Percentiles rank a stretch among this genome's conserved stretches.
phyloP scores from a whole-genome alignment of 2,797 vertebrate genomes.

The Hydrocynus forskahlii region DNA sequence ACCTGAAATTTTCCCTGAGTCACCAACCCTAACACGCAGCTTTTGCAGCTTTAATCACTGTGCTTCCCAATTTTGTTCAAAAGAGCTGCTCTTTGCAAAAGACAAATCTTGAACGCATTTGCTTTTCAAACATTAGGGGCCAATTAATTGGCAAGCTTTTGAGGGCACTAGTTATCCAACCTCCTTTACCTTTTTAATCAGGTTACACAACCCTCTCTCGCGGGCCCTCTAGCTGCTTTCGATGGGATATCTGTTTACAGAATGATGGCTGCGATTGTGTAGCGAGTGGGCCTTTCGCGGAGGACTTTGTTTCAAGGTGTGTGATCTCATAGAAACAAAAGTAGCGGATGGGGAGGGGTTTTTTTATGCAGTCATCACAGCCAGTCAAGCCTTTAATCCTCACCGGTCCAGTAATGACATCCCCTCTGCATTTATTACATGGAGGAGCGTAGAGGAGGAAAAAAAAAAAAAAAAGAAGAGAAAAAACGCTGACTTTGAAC shows the following conservation, averaged over 20 bases:
- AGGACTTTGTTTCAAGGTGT: constrained; percentile 50
- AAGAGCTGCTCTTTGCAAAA: constrained; percentile 37
- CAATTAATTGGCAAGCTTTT: constrained; percentile 55
- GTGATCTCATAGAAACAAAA: constrained; percentile 76
- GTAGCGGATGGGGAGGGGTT: constrained; percentile 69
- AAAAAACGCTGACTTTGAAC: constrained; percentile 87
- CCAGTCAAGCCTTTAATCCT: constrained; percentile 85
- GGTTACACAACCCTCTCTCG: constrained; percentile 49
- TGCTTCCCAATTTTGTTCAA: constrained; percentile 39
- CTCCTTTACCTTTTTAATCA: constrained; percentile 58
- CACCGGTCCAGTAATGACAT: constrained; percentile 84
- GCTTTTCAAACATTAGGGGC: constrained; percentile 48
- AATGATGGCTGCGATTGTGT: constrained; percentile 37
- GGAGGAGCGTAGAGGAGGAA: constrained; percentile 74
- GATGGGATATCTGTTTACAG: constrained; percentile 50
- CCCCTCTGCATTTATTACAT: constrained; percentile 86
- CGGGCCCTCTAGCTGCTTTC: constrained; percentile 36
- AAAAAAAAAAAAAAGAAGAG: constrained; percentile 15
- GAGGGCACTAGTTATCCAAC: constrained; percentile 52
- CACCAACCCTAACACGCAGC: constrained; percentile 24
- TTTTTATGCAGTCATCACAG: constrained; percentile 83
- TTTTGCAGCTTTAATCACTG: constrained; percentile 28
- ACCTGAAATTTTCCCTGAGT: constrained; percentile 1
- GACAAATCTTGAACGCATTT: constrained; percentile 45
- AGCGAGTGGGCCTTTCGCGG: constrained; percentile 32